Percentiles rank a stretch among this genome's conserved stretches.
These are phyloP conservation scores for Poecilia wingei DNA, from an alignment of 2,797 vertebrate species.

Conservation along the genomic window DNA sequence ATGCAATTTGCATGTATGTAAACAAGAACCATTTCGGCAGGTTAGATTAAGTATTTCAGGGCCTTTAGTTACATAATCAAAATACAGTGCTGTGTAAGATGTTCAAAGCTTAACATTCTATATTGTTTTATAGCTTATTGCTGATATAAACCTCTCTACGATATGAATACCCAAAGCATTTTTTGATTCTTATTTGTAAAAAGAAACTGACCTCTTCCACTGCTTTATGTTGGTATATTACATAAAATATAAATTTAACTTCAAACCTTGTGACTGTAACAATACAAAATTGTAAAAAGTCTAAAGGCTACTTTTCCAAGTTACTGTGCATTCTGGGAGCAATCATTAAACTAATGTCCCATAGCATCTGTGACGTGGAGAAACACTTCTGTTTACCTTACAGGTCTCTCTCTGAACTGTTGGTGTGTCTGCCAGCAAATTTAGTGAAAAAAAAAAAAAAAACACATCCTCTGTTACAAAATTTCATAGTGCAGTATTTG, in stretches of 20 bases:
- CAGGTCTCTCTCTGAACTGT: slow-evolving; percentile 6
- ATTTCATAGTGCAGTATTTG: slow-evolving; percentile 10
- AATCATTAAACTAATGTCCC: slow-evolving; percentile 13
- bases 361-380: background rate
- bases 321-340: background rate
- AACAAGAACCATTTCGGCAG: no score
- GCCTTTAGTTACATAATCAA: no score
- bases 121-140: background rate
- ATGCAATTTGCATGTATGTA: no score
- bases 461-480: slow-evolving; percentile 9
- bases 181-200: background rate
- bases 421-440: background rate
- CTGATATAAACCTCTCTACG: background rate
- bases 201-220: background rate
- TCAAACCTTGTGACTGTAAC: background rate
- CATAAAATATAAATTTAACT: background rate
- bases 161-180: background rate
- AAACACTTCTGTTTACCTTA: background rate
- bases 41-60: no score
- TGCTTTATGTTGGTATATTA: background rate
- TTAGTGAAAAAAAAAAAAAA: background rate
- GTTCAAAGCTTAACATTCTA: background rate
- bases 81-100: background rate
- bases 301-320: background rate
- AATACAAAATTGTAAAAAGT: background rate